Evolutionary conservation across 2,888 invertebrate genomes (phyloP), one percentile per base, ranked within the genome.

Genomic region (Pimpla rufipes): DNA sequence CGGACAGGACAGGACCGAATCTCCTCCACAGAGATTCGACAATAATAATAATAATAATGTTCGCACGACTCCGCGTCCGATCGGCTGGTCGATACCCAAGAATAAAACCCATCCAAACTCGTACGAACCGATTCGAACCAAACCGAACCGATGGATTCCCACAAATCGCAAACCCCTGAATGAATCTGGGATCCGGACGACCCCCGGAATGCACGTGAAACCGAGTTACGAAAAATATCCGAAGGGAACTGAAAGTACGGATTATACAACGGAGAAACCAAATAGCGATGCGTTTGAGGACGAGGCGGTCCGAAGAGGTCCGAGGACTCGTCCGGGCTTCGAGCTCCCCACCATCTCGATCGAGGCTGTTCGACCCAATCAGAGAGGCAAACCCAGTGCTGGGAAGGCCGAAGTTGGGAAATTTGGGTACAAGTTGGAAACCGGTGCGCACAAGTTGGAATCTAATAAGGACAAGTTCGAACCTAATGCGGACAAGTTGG

Each of bases 301-400:
- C 52, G 16, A 55, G 37, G 52, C 8, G 45, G 13, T 10, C 29
- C 77, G 55, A n/a, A n/a, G n/a, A 1, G 62, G 16, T 5, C 62
- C 67, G 2, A 57, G 29, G 62, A 37, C 45, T 16, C 7, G 64
- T 29, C n/a, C 42, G 1, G 35, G n/a, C 0, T 59, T 84, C 50
- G 80, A 81, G 78, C 55, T 80, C 16, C 86, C 91, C 2, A 85
- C 83, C 0, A 89, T 89, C 1, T 86, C 87, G 29, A 89, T 89
- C 29, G 90, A 89, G 21, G 74, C 79, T 1, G 64, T 64, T 55
- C 57, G 80, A 37, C 11, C 23, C 23, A 45, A 79, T 21, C n/a
- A 75, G 21, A 73, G 45, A 40, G n/a, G 75, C n/a, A 13, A 67
- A 21, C 21, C 50, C 8, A 62, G 68, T 2, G n/a, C 57, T 23